Percentiles rank a stretch among this genome's conserved stretches.
Conservation (phyloP, 1,140 invertebrate species). For the Sitobion miscanthi region DNA sequence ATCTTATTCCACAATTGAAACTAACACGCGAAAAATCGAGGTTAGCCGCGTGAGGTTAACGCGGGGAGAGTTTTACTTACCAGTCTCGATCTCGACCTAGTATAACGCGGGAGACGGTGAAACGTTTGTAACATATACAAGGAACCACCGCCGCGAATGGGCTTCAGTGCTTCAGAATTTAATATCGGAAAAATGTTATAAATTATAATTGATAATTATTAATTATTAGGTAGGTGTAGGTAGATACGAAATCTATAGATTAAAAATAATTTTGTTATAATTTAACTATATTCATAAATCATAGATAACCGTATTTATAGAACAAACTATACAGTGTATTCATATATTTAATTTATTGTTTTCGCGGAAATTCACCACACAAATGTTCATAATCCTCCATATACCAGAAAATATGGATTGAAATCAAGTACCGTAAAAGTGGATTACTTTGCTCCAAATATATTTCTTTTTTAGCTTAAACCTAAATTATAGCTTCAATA, state of each 20-base stretch:
- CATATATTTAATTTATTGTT: not conserved
- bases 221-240: too few relatives aligned
- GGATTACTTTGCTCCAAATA: too few relatives aligned
- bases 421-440: not conserved
- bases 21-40: slow-evolving; percentile 41
- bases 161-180: too few relatives aligned
- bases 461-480: too few relatives aligned
- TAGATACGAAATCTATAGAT: not conserved
- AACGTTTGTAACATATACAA: not conserved
- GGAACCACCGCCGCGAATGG: not conserved
- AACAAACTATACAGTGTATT: not conserved
- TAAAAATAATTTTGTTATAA: not conserved
- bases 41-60: slow-evolving; percentile 23
- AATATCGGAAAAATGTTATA: not conserved
- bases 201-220: not conserved
- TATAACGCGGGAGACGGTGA: not conserved
- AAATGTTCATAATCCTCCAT: not conserved
- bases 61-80: not conserved
- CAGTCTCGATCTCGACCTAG: not conserved
- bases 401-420: not conserved
- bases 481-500: too few relatives aligned
- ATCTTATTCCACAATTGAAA: not conserved
- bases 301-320: not conserved
- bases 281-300: not conserved
- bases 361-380: not conserved